Evolutionary conservation across 2,113 vertebrate species (phyloP), one percentile per base, ranked within the genome.

Genomic region (Ophiodon elongatus): DNA sequence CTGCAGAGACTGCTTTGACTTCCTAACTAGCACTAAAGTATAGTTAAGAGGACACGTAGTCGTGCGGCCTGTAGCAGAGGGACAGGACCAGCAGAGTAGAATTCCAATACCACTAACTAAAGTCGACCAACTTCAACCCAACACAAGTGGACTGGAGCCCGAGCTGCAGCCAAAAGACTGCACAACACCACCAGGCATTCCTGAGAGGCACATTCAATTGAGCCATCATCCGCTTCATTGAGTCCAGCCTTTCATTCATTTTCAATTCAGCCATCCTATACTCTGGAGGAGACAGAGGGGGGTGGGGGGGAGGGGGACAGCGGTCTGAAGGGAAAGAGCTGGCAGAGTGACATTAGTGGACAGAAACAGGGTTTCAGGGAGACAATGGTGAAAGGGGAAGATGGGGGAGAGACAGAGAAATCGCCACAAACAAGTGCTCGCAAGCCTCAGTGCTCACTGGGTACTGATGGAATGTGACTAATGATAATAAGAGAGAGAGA

Each of bases 401-500:
- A 82, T 1, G 1, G 35, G 66, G 21, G 43, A n/a, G 62, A 29
- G 50, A 67, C 21, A 52, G 27, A 71, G 57, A 73, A 6, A 78
- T 63, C 2, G 27, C 43, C 69, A 69, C 69, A 86, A 93, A 88
- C 85, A 87, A 90, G 85, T 83, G 59, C 73, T 57, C 1, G n/a
- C 88, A 88, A 78, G 87, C 80, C 77, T 91, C 85, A 86, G 68
- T 64, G 86, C 86, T 85, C 75, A n/a, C 67, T 31, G 73, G 73
- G 89, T 79, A 70, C 74, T 84, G 89, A 94, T 92, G 93, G 93
- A 94, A 94, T 92, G 90, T 83, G 91, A 93, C 89, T 88, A 88
- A 86, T 82, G 83, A 93, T 89, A 83, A 93, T 91, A 88, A 71
- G 56, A 17, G 73, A 27, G 39, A 69, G 68, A 77, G 39, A 62